Evolutionary conservation across 2,797 vertebrate species (phyloP).

Genomic region (Gymnoscopelus microlampas): DNA sequence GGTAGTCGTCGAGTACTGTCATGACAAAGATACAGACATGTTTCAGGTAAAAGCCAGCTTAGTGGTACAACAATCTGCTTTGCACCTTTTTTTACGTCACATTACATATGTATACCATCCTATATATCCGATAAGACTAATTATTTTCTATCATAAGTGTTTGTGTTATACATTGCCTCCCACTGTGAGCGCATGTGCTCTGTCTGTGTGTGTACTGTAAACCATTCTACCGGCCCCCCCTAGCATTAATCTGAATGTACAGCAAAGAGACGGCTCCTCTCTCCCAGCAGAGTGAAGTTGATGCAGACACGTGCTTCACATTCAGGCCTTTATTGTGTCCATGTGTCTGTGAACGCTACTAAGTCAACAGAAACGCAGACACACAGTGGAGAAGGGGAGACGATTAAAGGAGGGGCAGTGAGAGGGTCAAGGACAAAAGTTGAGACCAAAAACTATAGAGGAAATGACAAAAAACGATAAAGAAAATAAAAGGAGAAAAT

Average conservation of each 20-base stretch:
- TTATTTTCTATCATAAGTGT: too few species aligned
- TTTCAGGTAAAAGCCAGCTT: constrained; percentile 89
- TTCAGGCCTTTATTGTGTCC: constrained; percentile 14
- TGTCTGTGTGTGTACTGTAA: constrained; percentile 19
- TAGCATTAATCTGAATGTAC: constrained; percentile 42
- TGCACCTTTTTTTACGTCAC: neutral
- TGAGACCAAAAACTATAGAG: constrained; percentile 38
- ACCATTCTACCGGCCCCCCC: constrained; percentile 15
- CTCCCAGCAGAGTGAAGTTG: constrained; percentile 25
- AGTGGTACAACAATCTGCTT: neutral
- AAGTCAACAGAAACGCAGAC: constrained; percentile 29
- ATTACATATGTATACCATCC: too few species aligned
- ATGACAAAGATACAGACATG: constrained; percentile 98
- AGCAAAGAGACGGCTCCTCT: constrained; percentile 17
- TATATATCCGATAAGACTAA: too few species aligned
- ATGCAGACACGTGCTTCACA: constrained; percentile 33
- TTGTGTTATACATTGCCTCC: neutral
- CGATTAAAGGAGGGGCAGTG: constrained; percentile 19
- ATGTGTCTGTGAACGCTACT: constrained; percentile 30
- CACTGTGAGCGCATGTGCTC: constrained; percentile 3
- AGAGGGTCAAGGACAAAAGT: constrained; percentile 30
- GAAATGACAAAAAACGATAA: constrained; percentile 49
- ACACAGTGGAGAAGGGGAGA: constrained; percentile 20
- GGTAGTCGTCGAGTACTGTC: constrained; percentile 96
- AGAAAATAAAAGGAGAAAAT: constrained; percentile 57